Conservation (phyloP, 1,140 invertebrate species). For the Drosophila punjabiensis region DNA sequence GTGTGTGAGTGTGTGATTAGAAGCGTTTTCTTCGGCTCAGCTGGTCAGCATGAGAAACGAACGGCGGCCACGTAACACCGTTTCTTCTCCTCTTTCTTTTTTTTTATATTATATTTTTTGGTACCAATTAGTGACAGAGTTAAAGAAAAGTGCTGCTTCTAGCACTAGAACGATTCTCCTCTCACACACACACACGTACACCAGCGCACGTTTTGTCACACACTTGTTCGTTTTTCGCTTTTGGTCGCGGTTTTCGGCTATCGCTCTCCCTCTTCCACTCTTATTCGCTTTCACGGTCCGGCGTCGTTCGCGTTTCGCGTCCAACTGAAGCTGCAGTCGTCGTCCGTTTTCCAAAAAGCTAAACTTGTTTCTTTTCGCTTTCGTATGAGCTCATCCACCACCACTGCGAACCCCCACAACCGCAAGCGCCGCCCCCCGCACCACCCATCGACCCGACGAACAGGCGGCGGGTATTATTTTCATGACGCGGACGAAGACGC, state of each 20-base stretch:
- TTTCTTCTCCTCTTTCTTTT: slow-evolving; percentile 16
- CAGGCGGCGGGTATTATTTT: slow-evolving; percentile 41
- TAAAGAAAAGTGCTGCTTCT: slow-evolving; percentile 34
- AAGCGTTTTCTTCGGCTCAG: slow-evolving; percentile 27
- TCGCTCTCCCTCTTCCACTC: slow-evolving; percentile 5
- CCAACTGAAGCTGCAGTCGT: slow-evolving; percentile 57
- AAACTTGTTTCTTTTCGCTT: slow-evolving; percentile 74
- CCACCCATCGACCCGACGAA: not conserved
- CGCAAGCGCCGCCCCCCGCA: slow-evolving; percentile 12
- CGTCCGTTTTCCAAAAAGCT: slow-evolving; percentile 69
- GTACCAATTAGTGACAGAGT: slow-evolving; percentile 58
- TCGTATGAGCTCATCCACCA: slow-evolving; percentile 77
- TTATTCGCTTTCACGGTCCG: slow-evolving; percentile 35
- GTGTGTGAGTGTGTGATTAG: slow-evolving; percentile 12
- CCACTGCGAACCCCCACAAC: slow-evolving; percentile 18
- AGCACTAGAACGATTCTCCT: slow-evolving; percentile 41
- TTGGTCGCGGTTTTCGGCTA: slow-evolving; percentile 14
- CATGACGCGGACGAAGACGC: slow-evolving; percentile 60
- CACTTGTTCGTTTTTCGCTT: slow-evolving; percentile 53
- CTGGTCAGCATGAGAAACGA: slow-evolving; percentile 8
- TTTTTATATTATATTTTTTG: slow-evolving; percentile 13
- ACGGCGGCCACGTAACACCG: slow-evolving; percentile 46
- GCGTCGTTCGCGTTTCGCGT: slow-evolving; percentile 58
- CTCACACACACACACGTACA: slow-evolving; percentile 27
- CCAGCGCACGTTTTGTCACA: slow-evolving; percentile 51